Evolutionary conservation across 2,888 invertebrate genomes (phyloP), one percentile per base, ranked within the genome.

Genomic region (Physocephala rufipes): DNA sequence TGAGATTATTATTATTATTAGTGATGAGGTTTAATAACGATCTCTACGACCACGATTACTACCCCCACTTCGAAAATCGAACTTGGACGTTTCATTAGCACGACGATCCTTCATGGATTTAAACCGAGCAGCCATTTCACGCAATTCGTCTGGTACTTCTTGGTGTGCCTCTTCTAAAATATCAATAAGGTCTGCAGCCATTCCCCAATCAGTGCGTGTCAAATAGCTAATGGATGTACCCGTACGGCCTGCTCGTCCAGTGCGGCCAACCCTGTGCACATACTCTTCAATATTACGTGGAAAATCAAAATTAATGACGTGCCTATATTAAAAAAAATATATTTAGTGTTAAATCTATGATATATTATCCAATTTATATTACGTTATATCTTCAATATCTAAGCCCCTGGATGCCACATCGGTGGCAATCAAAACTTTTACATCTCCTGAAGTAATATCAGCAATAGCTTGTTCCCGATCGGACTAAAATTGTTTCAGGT

Each of bases 251-350:
- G 98, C 97, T 71, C 97, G 89, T 0, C 97, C 98, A 0, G 97
- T 98, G 73, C 98, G 90, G 0, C 97, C 97, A n/a, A 98, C 95
- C 73, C 97, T 89, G 83, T 98, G 97, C 0, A 86, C 85, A 86
- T 97, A 98, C 81, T 98, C 97, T 84, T 97, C 97, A 79, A 97
- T 95, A 79, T 96, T 95, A 19, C 92, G 89, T 0, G 97, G 97
- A 81, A 97, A 97, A 85, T 98, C 97, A 79, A 91, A 94, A 85
- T 98, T 98, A 30, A 97, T 87, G 1, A 98, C 96, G 85, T 96
- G 80, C 0, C 85, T 86, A 62, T 15, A 71, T 67, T 30, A 16
- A 45, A 21, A 15, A 7, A 53, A 55, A 51, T 13, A 15, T 13
- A 63, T n/a, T 2, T 21, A 51, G 7, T 58, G 49, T 43, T 43